Base-by-base conservation (phyloP, 2,797 vertebrate species). In the Heterohyrax brucei region DNA sequence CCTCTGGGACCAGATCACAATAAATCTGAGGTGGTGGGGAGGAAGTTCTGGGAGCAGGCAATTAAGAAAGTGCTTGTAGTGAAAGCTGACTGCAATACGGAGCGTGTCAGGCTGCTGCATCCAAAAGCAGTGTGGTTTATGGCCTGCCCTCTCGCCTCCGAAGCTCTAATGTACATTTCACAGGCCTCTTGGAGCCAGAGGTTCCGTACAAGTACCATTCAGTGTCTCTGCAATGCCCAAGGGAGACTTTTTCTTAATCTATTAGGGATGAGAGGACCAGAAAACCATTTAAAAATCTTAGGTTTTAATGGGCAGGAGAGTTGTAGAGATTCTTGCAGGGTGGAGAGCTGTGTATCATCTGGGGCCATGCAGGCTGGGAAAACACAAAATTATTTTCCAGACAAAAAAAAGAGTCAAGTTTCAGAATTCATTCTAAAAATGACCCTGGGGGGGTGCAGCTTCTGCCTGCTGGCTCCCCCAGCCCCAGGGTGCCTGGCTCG, bases 281-380 rank as follows among this genome's bases (percentile, higher is more conserved):
- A 96, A 93, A 94, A 84, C 96, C 96, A 92, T 93, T 96, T 88
- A 93, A 95, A 97, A 93, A 82, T 6, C 95, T 96, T 84, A 79
- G 89, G 94, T 90, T 0, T 0, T 92, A 89, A 95, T 61, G 85
- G 89, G 93, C 61, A 83, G 53, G 93, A 91, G 93, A 53, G n/a
- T 50, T 75, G 77, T n/a, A 76, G 70, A 81, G 33, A 56, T 91
- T 93, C 72, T 97, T 50, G 33, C 4, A 1, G 1, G 26, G 61
- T 24, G 14, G 39, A 80, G 50, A 48, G 59, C 24, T 33, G 50
- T 96, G 85, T 39, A 81, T 91, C 78, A 95, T 72, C 64, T 53
- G 56, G 66, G 61, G 68, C 86, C 86, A 80, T 81, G 92, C 44
- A 46, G 64, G 33, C 70, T 18, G 26, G 61, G 76, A 91, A 79